Base-by-base conservation (phyloP, 2,113 vertebrate genomes). In the Rhynchopsitta pachyrhyncha region DNA sequence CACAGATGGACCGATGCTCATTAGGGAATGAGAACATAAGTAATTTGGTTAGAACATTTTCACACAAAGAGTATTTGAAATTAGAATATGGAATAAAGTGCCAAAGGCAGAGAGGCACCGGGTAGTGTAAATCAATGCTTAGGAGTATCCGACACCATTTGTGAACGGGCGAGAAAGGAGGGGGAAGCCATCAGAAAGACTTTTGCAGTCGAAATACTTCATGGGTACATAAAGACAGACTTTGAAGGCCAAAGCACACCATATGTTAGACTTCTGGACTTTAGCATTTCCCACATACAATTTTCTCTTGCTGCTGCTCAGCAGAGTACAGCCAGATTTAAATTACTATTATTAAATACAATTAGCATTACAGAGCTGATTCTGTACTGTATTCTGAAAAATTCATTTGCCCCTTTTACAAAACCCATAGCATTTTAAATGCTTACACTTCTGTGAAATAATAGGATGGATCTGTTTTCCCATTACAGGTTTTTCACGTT, bases 291-390 rank as follows among this genome's bases (percentile, higher is more conserved):
- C 93, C 95, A 94, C 85, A 44, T n/a, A 68, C 27, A 39, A 79
- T 94, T 52, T 91, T 68, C 82, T 93, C 80, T 94, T 17, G 1
- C 71, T 95, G 93, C 88, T 71, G 76, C 88, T 95, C 19, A 13
- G 74, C 88, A 49, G 17, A 92, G 82, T 44, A 59, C 80, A 96
- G 92, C 93, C 95, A 95, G 93, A 95, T 97, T 93, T 79, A 86
- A 97, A 96, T 94, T 60, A 92, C 92, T 96, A 84, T 95, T 95
- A 97, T 96, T 96, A 96, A 96, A 96, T 52, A 88, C 88, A 95
- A 96, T 97, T 96, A 96, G 91, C 92, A 94, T 93, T 88, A 71
- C 83, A 93, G 95, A 92, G 68, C 60, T 55, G 79, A 83, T 86
- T 93, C 79, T 55, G 76, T 62, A 75, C 95, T 90, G 86, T 86